These are phyloP conservation scores for Geopemphigus sp. DNA, from an alignment of 1,140 invertebrate species.

Conservation along the genomic window DNA sequence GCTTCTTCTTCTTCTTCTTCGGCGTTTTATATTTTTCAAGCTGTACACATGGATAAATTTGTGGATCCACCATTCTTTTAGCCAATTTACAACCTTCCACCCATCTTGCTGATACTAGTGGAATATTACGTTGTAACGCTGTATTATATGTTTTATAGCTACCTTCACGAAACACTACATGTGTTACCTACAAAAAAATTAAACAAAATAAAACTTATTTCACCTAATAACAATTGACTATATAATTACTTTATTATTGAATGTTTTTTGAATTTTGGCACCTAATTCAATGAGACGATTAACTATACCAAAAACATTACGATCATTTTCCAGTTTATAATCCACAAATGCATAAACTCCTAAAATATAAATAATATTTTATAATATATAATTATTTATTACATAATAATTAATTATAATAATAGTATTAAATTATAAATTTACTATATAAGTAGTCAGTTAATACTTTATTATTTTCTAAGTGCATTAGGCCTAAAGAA, in stretches of 20 bases:
- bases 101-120: slow-evolving; percentile 22
- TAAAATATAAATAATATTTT: slow-evolving; percentile 22
- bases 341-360: slow-evolving; percentile 24
- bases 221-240: neutral
- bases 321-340: slow-evolving; percentile 21
- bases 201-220: neutral
- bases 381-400: too few species aligned
- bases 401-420: too few species aligned
- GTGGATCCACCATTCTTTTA: neutral
- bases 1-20: too few species aligned
- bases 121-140: slow-evolving; percentile 19
- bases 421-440: too few species aligned
- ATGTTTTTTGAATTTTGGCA: slow-evolving; percentile 35
- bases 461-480: too few species aligned
- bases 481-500: too few species aligned
- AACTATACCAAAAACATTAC: neutral
- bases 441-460: too few species aligned
- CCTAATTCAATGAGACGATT: neutral
- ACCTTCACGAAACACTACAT: slow-evolving; percentile 20
- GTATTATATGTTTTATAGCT: slow-evolving; percentile 2
- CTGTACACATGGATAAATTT: neutral
- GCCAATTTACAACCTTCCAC: neutral
- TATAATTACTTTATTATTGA: slow-evolving; percentile 14
- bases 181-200: slow-evolving; percentile 18
- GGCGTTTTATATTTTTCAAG: slow-evolving; percentile 8